A percentile compares a stretch with the other conserved stretches of the same genome.
These are phyloP conservation scores for Clitarchus hookeri DNA, from an alignment of 2,888 invertebrate species.

Conservation along the genomic window DNA sequence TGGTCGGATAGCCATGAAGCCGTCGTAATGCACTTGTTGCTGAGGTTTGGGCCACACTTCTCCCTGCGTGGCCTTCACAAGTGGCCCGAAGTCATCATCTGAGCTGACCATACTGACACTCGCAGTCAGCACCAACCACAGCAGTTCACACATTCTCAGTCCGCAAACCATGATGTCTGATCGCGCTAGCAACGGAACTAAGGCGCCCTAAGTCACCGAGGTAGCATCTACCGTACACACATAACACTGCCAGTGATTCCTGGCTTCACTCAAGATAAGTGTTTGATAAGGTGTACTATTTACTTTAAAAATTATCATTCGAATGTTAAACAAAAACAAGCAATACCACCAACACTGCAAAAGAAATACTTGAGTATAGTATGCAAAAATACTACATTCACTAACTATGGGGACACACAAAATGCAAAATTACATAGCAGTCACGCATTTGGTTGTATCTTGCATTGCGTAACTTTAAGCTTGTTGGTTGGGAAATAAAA, in stretches of 20 bases:
- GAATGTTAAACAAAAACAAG: no score
- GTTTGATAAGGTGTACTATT: not conserved
- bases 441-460: no score
- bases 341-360: no score
- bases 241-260: not conserved
- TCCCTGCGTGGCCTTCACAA: constrained; percentile 62
- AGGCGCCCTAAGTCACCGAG: not conserved
- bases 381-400: no score
- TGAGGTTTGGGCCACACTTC: constrained; percentile 72
- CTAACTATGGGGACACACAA: no score
- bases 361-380: no score
- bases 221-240: not conserved
- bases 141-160: not conserved
- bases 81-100: not conserved
- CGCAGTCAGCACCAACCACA: not conserved
- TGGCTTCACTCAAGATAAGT: not conserved
- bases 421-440: no score
- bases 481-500: no score
- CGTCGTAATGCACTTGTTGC: constrained; percentile 51
- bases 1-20: constrained; percentile 56
- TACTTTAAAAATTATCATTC: no score
- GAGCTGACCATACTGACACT: not conserved
- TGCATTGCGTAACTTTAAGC: no score
- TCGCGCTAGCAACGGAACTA: no score
- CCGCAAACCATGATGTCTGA: not conserved